Percentiles rank a stretch among this genome's conserved stretches.
Conservation (phyloP, 2,888 invertebrate species). For the Apodemia zela region DNA sequence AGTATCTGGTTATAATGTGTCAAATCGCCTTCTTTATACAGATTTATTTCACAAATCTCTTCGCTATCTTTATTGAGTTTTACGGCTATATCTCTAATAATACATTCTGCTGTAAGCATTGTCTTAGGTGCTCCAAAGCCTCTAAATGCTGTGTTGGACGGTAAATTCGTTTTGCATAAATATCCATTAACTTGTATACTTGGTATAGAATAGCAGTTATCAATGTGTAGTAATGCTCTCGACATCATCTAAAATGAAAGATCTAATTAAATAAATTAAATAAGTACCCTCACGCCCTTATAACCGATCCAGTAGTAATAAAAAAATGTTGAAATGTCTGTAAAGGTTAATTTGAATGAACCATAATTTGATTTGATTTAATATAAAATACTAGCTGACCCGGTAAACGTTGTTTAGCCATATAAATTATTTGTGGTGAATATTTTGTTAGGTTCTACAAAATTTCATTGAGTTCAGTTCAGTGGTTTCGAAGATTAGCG, state of each 20-base stretch:
- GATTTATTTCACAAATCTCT: slow-evolving; percentile 85
- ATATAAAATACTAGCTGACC: too few relatives aligned
- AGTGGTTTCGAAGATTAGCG: too few relatives aligned
- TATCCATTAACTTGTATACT: background rate
- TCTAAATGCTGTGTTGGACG: slow-evolving; percentile 95
- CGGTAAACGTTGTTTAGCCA: too few relatives aligned
- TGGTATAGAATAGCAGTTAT: too few relatives aligned
- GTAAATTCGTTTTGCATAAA: slow-evolving; percentile 91
- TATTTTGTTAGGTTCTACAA: too few relatives aligned
- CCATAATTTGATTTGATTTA: background rate
- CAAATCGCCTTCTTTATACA: slow-evolving; percentile 88
- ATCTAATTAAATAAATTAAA: too few relatives aligned
- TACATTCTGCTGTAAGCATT: slow-evolving; percentile 90
- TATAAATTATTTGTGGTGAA: too few relatives aligned
- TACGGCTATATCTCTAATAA: slow-evolving; percentile 88
- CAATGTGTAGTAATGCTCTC: slow-evolving; percentile 86
- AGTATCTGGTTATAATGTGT: slow-evolving; percentile 90
- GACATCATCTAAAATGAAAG: slow-evolving; percentile 84
- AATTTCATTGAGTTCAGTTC: too few relatives aligned
- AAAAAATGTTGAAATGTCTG: background rate
- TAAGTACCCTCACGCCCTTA: background rate
- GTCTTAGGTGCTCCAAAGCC: slow-evolving; percentile 96
- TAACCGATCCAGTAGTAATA: background rate
- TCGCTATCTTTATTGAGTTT: slow-evolving; percentile 82
- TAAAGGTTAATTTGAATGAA: background rate